Conservation (phyloP, 2,113 vertebrate species). For the Scomber colias region DNA sequence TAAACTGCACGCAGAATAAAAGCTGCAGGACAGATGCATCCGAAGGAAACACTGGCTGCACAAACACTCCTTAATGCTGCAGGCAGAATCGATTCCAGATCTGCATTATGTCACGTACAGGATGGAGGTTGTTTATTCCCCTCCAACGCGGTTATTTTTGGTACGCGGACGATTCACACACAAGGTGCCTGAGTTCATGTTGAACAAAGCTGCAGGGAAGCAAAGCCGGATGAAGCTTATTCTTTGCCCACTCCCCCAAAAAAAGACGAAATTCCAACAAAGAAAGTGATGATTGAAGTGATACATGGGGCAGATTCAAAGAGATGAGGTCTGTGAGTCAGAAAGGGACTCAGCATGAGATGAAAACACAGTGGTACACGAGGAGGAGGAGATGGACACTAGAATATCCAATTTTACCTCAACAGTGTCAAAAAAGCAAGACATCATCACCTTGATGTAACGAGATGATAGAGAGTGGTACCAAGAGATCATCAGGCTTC, state of each 20-base stretch:
- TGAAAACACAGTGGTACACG: neutral
- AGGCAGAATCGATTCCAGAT: conserved; percentile 39
- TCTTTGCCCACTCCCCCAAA: neutral
- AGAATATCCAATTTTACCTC: neutral
- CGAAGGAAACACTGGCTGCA: conserved; percentile 11
- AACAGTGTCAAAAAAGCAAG: neutral
- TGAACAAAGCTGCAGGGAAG: conserved; percentile 53
- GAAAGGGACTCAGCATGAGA: conserved; percentile 11
- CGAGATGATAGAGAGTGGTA: too few species aligned
- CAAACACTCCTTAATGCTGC: conserved; percentile 16
- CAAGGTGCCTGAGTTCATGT: conserved; percentile 42
- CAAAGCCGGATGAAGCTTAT: conserved; percentile 37
- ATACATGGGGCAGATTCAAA: neutral
- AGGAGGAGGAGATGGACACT: neutral
- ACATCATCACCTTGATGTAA: too few species aligned
- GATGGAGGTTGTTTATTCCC: conserved; percentile 39
- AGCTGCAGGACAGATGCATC: conserved; percentile 1
- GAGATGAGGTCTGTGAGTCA: conserved; percentile 20
- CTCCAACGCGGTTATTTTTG: conserved; percentile 22
- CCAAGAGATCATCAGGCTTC: too few species aligned
- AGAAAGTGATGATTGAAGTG: conserved; percentile 31
- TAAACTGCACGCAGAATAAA: neutral
- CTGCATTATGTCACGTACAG: conserved; percentile 2
- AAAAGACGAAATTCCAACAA: conserved; percentile 21
- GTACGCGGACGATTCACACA: conserved; percentile 25